Evolutionary conservation across 23 tunicate species (phyloP).

Genomic region (Phallusia fumigata): DNA sequence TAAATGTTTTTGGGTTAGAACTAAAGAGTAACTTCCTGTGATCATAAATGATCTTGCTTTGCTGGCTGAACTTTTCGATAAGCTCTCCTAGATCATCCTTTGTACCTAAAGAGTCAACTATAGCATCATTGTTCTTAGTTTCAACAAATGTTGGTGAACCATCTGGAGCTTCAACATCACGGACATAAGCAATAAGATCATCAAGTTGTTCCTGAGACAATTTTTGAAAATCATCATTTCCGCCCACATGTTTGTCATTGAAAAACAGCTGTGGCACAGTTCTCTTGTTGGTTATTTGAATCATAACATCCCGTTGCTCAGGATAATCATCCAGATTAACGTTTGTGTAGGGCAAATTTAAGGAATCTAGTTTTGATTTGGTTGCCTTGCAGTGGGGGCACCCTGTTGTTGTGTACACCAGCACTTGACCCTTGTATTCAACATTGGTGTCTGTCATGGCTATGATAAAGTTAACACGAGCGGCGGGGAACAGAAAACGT

Average conservation of each 20-base stretch:
- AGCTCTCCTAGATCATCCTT: slow-evolving; percentile 66
- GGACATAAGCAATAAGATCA: slow-evolving; percentile 42
- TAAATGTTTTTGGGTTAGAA: slow-evolving; percentile 25
- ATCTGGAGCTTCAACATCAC: slow-evolving; percentile 25
- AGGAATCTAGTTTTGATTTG: slow-evolving; percentile 46
- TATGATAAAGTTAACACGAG: neutral
- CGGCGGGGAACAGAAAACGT: too few relatives aligned
- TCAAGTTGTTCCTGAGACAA: slow-evolving; percentile 47
- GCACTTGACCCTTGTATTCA: slow-evolving; percentile 49
- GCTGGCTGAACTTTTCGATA: slow-evolving; percentile 42
- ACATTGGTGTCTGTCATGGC: neutral
- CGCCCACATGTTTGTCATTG: slow-evolving; percentile 82
- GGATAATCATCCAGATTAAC: slow-evolving; percentile 55
- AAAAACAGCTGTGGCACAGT: slow-evolving; percentile 92
- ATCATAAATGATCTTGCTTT: slow-evolving; percentile 47
- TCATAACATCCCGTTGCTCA: slow-evolving; percentile 42
- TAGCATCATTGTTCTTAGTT: neutral
- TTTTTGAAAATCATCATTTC: slow-evolving; percentile 71
- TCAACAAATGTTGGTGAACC: slow-evolving; percentile 51
- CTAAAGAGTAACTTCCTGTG: slow-evolving; percentile 37
- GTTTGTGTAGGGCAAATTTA: slow-evolving; percentile 51
- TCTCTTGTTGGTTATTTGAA: slow-evolving; percentile 30
- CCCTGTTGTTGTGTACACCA: slow-evolving; percentile 69
- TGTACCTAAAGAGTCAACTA: neutral
- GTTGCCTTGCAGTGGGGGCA: slow-evolving; percentile 81